Conservation (phyloP, 2,113 vertebrate genomes). For the Macquaria australasica region DNA sequence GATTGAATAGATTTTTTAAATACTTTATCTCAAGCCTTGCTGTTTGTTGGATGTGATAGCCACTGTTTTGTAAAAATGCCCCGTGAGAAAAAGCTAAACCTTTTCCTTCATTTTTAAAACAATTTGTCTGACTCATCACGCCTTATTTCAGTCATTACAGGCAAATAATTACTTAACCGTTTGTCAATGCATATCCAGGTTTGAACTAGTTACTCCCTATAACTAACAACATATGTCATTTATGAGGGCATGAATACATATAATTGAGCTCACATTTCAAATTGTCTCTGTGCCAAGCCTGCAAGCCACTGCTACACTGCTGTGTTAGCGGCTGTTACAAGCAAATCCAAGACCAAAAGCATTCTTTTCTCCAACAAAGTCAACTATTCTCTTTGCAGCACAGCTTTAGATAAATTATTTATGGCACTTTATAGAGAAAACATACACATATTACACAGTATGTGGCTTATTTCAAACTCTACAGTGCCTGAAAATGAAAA, state of each 20-base stretch:
- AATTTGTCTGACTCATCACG: slow-evolving; percentile 41
- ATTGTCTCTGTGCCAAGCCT: slow-evolving; percentile 65
- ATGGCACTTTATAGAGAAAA: slow-evolving; percentile 55
- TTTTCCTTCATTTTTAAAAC: slow-evolving; percentile 15
- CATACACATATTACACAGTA: slow-evolving; percentile 51
- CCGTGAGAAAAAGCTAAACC: slow-evolving; percentile 15
- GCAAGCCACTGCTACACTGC: slow-evolving; percentile 39
- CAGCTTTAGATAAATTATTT: slow-evolving; percentile 59
- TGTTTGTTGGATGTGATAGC: slow-evolving; percentile 7
- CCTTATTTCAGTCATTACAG: slow-evolving; percentile 46
- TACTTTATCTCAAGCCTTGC: slow-evolving; percentile 5
- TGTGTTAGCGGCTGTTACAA: slow-evolving; percentile 52
- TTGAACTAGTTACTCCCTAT: slow-evolving; percentile 35
- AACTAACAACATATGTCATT: slow-evolving; percentile 67
- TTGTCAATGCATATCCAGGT: slow-evolving; percentile 47
- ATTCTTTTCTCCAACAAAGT: slow-evolving; percentile 40
- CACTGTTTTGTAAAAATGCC: slow-evolving; percentile 24
- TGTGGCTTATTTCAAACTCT: slow-evolving; percentile 52
- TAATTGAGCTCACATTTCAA: slow-evolving; percentile 68
- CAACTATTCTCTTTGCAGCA: slow-evolving; percentile 47
- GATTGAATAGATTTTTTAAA: slow-evolving; percentile 32
- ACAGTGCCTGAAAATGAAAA: slow-evolving; percentile 41
- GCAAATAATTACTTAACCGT: slow-evolving; percentile 41
- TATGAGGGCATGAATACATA: slow-evolving; percentile 55
- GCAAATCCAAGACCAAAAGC: slow-evolving; percentile 55